Base-by-base conservation (phyloP, 2,888 invertebrate species). In the Drosophila affinis region DNA sequence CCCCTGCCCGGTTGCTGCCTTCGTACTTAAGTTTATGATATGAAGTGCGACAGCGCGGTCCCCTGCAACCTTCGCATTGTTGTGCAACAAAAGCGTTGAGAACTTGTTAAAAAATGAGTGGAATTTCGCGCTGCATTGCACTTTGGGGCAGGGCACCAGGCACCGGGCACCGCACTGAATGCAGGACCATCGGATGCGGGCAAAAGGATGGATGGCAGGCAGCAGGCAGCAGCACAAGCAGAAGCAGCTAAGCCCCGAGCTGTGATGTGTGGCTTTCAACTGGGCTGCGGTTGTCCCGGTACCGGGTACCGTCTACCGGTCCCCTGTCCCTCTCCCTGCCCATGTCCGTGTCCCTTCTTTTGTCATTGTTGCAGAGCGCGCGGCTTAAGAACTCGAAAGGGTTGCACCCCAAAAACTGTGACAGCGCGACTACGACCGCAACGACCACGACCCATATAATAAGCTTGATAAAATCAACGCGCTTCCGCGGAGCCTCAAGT, bases 61-160 rank as follows among this genome's bases (percentile, higher is more conserved):
- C 52, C 63, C 12, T 56, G 34, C 62, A 39, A 74, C 85, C 87
- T 81, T 88, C 82, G 73, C 85, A 87, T 85, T 85, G 89, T 87
- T 84, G 74, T 73, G 71, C 77, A 81, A 87, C 87, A 88, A 87
- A 88, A 82, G 88, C 83, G 76, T 72, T 77, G 74, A 84, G 83
- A 85, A 87, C 86, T 81, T 85, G 81, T 81, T 88, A 82, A 88
- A 87, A 71, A 86, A 88, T 88, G 88, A 88, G 77, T 79, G 90
- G 90, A 88, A 90, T 90, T 88, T 88, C 87, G 87, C 88, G 88
- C 89, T 88, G 90, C 88, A 69, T 81, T 88, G 90, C 88, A 86
- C 88, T 81, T 68, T 70, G 67, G 67, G 70, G 69, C 58, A 59
- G 39, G 39, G 62, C 56, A 63, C 60, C 27, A 29, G 27, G 27